Percentiles rank a stretch among this genome's conserved stretches.
Evolutionary conservation across 2,113 vertebrate genomes (phyloP).

Genomic region (Varanus salvator): DNA sequence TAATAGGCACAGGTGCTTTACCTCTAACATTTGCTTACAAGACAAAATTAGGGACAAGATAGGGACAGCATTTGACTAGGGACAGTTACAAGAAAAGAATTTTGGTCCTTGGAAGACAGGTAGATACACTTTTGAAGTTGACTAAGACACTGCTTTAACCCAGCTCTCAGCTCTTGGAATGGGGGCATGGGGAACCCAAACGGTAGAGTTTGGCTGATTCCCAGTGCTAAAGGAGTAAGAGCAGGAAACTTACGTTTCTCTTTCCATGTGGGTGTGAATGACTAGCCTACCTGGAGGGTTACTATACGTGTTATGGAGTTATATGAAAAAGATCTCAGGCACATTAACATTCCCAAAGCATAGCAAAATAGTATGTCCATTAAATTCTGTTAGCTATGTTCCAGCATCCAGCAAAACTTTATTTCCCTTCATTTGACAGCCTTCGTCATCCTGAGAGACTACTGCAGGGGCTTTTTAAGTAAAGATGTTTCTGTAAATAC

Average conservation of each 20-base stretch:
- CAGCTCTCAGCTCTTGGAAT: background rate
- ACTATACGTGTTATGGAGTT: slow-evolving; percentile 50
- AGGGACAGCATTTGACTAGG: too few species aligned
- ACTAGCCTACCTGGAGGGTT: slow-evolving; percentile 28
- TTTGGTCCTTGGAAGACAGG: background rate
- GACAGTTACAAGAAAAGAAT: background rate
- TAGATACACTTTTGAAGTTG: background rate
- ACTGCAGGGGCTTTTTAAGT: background rate
- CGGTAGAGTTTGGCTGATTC: slow-evolving; percentile 43
- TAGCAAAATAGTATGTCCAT: slow-evolving; percentile 16
- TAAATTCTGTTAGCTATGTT: slow-evolving; percentile 27
- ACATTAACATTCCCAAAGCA: slow-evolving; percentile 31
- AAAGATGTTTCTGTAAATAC: slow-evolving; percentile 33
- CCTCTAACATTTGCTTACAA: too few species aligned
- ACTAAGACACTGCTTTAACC: background rate
- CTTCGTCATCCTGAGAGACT: slow-evolving; percentile 1
- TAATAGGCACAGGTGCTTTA: too few species aligned
- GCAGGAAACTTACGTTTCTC: slow-evolving; percentile 10
- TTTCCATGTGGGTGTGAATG: slow-evolving; percentile 25
- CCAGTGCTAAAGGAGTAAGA: slow-evolving; percentile 27
- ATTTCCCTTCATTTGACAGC: slow-evolving; percentile 32
- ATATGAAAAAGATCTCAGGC: slow-evolving; percentile 19
- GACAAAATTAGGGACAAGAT: too few species aligned
- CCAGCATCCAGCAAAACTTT: slow-evolving; percentile 31
- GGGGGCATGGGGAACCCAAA: background rate